Conservation (phyloP, 53 echinoderm and acorn worm genomes). For the Apostichopus leukothele region DNA sequence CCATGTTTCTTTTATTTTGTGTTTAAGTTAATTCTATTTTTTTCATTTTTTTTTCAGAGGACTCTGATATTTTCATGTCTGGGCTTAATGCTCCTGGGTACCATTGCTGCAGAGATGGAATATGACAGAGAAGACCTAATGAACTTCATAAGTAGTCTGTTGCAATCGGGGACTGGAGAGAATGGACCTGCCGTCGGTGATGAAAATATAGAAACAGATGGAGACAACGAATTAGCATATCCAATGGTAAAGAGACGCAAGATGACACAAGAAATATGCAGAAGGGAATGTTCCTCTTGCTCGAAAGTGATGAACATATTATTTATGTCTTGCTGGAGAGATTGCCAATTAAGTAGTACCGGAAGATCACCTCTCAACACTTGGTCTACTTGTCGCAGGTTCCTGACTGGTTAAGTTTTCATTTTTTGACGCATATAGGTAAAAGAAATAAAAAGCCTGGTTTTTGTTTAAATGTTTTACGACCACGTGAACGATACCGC, state of each 20-base stretch:
- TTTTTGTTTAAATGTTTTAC: no score
- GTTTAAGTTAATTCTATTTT: neutral
- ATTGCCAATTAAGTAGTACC: neutral
- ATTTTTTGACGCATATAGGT: neutral
- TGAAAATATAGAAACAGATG: neutral
- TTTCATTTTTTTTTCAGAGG: neutral
- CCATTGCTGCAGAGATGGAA: constrained; percentile 22
- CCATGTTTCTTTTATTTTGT: no score
- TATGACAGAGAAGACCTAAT: constrained; percentile 17
- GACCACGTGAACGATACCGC: no score
- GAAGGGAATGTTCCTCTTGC: constrained; percentile 22
- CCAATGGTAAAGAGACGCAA: constrained; percentile 21
- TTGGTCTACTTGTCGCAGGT: constrained; percentile 16
- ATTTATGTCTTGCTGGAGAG: constrained; percentile 31
- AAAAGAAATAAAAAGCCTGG: no score
- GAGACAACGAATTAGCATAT: neutral
- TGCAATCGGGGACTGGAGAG: neutral
- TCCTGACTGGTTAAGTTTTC: constrained; percentile 3
- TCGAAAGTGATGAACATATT: constrained; percentile 21
- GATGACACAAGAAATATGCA: constrained; percentile 28
- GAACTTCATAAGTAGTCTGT: neutral
- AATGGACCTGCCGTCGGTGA: neutral
- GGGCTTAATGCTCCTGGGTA: constrained; percentile 19
- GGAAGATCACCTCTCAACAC: neutral
- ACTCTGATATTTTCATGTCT: constrained; percentile 18